A percentile compares a stretch with the other conserved stretches of the same genome.
Evolutionary conservation across 2,113 vertebrate genomes (phyloP).

Genomic region (Aleadryas rufinucha): DNA sequence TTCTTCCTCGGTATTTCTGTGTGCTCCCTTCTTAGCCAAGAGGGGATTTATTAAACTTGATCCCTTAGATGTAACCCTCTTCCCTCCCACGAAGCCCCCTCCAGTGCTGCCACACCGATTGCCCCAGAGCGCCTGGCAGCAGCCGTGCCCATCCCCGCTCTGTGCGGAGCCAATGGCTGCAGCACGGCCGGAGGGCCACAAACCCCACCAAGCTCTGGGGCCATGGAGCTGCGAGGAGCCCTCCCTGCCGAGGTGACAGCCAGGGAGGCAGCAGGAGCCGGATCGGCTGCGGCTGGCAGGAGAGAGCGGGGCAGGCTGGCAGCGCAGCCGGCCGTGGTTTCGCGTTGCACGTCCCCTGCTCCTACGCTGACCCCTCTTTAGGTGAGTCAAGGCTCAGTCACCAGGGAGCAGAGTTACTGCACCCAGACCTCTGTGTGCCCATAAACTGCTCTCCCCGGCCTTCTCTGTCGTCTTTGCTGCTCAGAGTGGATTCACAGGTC

Average conservation of each 20-base stretch:
- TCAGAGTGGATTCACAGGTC: neutral
- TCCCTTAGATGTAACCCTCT: neutral
- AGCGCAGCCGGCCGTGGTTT: fast-evolving
- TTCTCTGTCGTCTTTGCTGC: fast-evolving
- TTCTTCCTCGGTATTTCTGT: neutral
- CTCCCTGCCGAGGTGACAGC: fast-evolving
- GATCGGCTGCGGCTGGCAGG: neutral
- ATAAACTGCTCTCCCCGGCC: neutral
- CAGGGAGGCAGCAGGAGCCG: neutral
- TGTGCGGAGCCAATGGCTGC: fast-evolving
- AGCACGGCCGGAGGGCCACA: neutral
- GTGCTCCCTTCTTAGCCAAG: neutral
- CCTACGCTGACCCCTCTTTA: neutral
- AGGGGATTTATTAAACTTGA: neutral
- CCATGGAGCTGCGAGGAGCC: fast-evolving
- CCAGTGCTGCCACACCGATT: fast-evolving
- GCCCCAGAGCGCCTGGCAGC: neutral
- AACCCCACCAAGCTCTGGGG: neutral
- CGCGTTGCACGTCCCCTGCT: fast-evolving
- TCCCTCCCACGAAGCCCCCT: neutral
- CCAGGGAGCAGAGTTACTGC: neutral
- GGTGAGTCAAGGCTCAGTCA: neutral
- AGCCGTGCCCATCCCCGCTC: fast-evolving
- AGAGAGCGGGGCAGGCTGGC: neutral
- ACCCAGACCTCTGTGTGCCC: fast-evolving